phyloP scores from a whole-genome alignment of 2,888 invertebrate species.

The Scrobipalpa costella region DNA sequence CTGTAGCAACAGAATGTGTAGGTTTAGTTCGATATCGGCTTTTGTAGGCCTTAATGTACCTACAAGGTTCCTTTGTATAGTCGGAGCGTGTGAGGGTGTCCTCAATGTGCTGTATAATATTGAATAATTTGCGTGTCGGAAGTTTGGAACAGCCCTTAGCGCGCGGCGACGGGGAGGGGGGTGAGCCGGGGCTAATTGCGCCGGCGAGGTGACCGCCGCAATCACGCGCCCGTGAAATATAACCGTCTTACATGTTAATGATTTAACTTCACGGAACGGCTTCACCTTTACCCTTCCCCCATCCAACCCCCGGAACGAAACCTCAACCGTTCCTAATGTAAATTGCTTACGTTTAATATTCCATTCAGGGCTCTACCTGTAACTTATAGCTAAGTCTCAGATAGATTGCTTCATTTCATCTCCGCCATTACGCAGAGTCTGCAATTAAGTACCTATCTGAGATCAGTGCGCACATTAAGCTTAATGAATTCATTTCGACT shows the following conservation, averaged over 20 bases:
- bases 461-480: constrained; percentile 13
- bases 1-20: constrained; percentile 4
- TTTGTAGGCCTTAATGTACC: constrained; percentile 9
- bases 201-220: constrained; percentile 26
- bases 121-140: constrained; percentile 22
- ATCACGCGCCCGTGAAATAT: constrained; percentile 27
- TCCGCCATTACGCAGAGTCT: constrained; percentile 12
- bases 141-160: constrained; percentile 18
- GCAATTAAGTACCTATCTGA: constrained; percentile 16
- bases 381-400: constrained; percentile 18
- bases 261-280: constrained; percentile 21
- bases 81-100: neutral
- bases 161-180: neutral
- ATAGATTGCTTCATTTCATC: constrained; percentile 21
- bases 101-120: neutral
- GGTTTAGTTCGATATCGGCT: constrained; percentile 14
- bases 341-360: constrained; percentile 19
- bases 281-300: neutral
- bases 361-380: constrained; percentile 18
- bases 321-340: constrained; percentile 24
- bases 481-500: constrained; percentile 13
- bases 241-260: constrained; percentile 28
- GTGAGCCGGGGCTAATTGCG: constrained; percentile 22
- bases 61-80: neutral
- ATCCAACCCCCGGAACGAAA: neutral